Conservation (phyloP, 2,797 vertebrate genomes). For the Danio aesculapii region DNA sequence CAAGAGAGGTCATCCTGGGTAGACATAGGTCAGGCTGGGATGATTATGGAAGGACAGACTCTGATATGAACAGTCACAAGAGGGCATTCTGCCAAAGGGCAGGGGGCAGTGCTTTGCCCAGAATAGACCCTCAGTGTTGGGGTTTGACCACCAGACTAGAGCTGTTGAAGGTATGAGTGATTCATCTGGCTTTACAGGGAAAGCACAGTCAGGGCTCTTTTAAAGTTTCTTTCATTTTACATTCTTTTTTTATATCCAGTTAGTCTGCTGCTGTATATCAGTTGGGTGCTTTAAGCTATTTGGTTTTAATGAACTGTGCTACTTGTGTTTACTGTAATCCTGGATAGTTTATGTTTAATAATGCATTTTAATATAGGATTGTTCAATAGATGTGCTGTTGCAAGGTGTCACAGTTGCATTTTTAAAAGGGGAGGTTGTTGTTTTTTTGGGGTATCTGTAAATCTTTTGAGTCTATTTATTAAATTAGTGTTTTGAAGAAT, state of each 20-base stretch:
- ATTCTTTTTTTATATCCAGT: background rate
- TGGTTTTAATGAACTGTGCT: background rate
- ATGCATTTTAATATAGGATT: background rate
- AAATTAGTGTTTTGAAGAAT: background rate
- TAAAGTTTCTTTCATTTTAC: background rate
- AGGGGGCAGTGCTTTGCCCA: slow-evolving; percentile 31
- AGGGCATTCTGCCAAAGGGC: slow-evolving; percentile 19
- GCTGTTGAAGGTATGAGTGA: slow-evolving; percentile 14
- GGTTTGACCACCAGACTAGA: slow-evolving; percentile 23
- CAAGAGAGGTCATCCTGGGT: slow-evolving; percentile 5
- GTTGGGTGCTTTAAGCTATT: background rate
- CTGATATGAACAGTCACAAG: slow-evolving; percentile 7
- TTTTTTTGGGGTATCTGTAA: background rate
- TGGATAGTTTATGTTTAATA: background rate
- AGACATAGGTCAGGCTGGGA: slow-evolving; percentile 2
- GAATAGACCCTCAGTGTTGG: slow-evolving; percentile 36
- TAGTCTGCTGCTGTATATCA: background rate
- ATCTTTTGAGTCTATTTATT: background rate
- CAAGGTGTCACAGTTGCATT: too few species aligned
- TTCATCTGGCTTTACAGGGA: slow-evolving; percentile 44
- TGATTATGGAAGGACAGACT: slow-evolving; percentile 11
- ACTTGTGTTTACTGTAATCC: background rate
- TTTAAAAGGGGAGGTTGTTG: too few species aligned
- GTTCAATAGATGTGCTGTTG: background rate
- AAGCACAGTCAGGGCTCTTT: slow-evolving; percentile 24